phyloP scores from a whole-genome alignment of 1,140 invertebrate species.

The Spodoptera frugiperda region DNA sequence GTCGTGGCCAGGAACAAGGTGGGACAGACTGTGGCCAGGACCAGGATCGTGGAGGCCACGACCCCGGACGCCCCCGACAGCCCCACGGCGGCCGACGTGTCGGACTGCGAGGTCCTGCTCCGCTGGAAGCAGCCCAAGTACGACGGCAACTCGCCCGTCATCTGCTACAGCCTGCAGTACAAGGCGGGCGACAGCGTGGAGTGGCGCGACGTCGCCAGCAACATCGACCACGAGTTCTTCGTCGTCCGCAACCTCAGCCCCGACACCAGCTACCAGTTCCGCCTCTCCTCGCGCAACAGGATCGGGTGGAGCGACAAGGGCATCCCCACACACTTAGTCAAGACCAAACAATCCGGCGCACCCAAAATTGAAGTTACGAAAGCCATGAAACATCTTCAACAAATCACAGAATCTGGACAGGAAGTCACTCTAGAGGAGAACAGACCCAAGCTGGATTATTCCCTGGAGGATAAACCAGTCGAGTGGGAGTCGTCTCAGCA shows the following conservation, averaged over 20 bases:
- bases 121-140: conserved; percentile 95
- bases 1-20: conserved; percentile 96
- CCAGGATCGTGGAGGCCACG: conserved; percentile 90
- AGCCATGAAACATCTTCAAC: conserved; percentile 94
- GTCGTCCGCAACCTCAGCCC: conserved; percentile 92
- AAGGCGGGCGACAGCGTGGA: conserved; percentile 91
- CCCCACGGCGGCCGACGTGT: conserved; percentile 93
- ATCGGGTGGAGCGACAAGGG: conserved; percentile 97
- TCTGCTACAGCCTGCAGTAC: conserved; percentile 95
- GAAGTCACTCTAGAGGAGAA: conserved; percentile 89
- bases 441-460: conserved; percentile 90
- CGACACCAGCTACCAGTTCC: conserved; percentile 94
- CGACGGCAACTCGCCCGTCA: conserved; percentile 93
- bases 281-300: conserved; percentile 94
- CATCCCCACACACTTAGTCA: conserved; percentile 90
- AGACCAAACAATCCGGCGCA: conserved; percentile 89
- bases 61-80: conserved; percentile 94
- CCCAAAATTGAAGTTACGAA: conserved; percentile 91
- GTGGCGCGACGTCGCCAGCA: conserved; percentile 95
- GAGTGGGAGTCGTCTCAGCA: conserved; percentile 90
- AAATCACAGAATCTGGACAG: conserved; percentile 92
- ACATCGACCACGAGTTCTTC: conserved; percentile 98
- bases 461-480: conserved; percentile 90
- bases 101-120: conserved; percentile 94
- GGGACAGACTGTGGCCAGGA: conserved; percentile 91